Percentiles rank a stretch among this genome's conserved stretches.
Evolutionary conservation across 2,888 invertebrate genomes (phyloP).

Genomic region (Cataglyphis rosenhaueri): DNA sequence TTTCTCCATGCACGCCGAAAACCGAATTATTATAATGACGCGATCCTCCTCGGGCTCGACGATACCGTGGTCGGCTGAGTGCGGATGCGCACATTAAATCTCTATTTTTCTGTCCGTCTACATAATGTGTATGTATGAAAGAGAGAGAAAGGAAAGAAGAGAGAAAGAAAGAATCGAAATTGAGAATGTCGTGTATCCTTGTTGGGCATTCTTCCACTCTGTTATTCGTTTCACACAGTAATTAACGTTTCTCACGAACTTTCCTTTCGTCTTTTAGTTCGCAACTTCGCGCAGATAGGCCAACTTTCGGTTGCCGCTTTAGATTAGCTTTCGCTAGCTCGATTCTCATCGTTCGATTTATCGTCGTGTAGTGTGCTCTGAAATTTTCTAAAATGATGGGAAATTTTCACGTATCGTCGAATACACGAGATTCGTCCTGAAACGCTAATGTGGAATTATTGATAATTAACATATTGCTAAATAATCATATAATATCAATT

Average conservation of each 20-base stretch:
- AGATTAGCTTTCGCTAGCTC: constrained; percentile 35
- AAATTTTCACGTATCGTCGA: constrained; percentile 22
- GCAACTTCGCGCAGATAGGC: background rate
- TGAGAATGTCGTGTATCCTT: constrained; percentile 74
- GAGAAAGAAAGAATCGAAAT: constrained; percentile 65
- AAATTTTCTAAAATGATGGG: constrained; percentile 23
- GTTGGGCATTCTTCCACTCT: constrained; percentile 73
- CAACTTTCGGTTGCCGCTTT: constrained; percentile 19
- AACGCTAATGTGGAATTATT: constrained; percentile 43
- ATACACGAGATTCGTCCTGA: constrained; percentile 13
- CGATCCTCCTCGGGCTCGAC: constrained; percentile 28
- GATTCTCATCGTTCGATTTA: constrained; percentile 34
- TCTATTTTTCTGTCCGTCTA: constrained; percentile 79
- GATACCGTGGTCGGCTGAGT: constrained; percentile 22
- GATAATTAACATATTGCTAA: constrained; percentile 32
- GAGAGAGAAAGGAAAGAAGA: constrained; percentile 27
- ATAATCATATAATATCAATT: constrained; percentile 31
- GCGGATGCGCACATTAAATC: constrained; percentile 54
- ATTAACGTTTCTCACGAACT: constrained; percentile 58
- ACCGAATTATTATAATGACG: constrained; percentile 38
- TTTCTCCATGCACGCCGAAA: constrained; percentile 26
- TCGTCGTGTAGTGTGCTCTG: background rate
- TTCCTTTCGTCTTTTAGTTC: constrained; percentile 23
- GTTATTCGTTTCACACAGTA: constrained; percentile 44
- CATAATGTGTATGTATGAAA: constrained; percentile 68